These are phyloP conservation scores for Solenodon paradoxus DNA, from an alignment of 2,113 vertebrate genomes.

Conservation along the genomic window DNA sequence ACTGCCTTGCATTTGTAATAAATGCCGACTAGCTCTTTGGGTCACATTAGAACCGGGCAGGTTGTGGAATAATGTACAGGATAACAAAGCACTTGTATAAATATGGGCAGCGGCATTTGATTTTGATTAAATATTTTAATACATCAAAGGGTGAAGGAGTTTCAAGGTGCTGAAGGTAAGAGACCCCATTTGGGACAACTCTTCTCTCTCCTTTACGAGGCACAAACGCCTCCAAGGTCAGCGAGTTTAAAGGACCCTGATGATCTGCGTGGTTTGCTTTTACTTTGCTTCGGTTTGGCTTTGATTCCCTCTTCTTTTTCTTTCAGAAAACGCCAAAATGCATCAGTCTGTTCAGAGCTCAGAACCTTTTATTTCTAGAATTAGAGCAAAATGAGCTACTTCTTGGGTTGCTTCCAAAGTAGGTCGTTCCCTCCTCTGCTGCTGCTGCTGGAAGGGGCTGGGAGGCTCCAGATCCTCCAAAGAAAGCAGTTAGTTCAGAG, in stretches of 20 bases:
- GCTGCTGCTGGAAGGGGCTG: background rate
- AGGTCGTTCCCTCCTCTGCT: background rate
- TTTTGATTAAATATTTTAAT: slow-evolving; percentile 87
- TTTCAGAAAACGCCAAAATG: background rate
- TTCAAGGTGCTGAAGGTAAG: slow-evolving; percentile 51
- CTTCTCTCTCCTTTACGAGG: slow-evolving; percentile 9
- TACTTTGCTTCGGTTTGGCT: no score
- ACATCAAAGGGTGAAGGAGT: slow-evolving; percentile 74
- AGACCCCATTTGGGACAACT: slow-evolving; percentile 44
- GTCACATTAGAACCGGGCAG: slow-evolving; percentile 82
- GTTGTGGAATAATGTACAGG: slow-evolving; percentile 77
- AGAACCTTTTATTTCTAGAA: background rate
- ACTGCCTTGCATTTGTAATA: slow-evolving; percentile 89
- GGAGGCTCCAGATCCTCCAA: background rate
- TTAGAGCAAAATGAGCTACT: background rate
- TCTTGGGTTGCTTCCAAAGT: background rate
- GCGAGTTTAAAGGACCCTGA: slow-evolving; percentile 57
- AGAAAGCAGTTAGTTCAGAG: background rate
- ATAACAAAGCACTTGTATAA: slow-evolving; percentile 83
- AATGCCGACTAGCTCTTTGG: slow-evolving; percentile 83
- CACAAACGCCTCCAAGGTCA: slow-evolving; percentile 26
- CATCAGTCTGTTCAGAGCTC: background rate
- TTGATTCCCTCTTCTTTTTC: background rate
- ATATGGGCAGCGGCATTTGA: slow-evolving; percentile 80
- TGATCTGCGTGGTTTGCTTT: background rate